These are phyloP conservation scores for Cardiocondyla obscurior DNA, from an alignment of 1,140 invertebrate species.

Conservation along the genomic window DNA sequence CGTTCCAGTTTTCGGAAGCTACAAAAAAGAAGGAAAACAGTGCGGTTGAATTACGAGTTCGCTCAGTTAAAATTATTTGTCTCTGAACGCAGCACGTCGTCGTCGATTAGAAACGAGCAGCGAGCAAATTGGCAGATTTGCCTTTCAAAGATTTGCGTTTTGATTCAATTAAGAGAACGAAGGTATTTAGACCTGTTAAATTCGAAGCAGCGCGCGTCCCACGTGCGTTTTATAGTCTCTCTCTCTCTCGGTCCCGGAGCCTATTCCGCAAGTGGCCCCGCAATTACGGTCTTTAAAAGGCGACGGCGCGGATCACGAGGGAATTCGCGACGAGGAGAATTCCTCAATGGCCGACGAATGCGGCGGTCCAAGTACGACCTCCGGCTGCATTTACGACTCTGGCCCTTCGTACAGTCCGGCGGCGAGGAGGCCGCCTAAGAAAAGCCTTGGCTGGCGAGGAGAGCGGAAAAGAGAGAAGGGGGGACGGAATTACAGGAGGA, in stretches of 20 bases:
- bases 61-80: too few relatives aligned
- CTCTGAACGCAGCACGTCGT: too few relatives aligned
- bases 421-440: conserved; percentile 45
- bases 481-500: conserved; percentile 10
- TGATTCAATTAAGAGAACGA: background rate
- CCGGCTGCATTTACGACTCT: conserved; percentile 51
- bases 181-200: background rate
- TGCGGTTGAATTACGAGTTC: background rate
- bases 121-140: background rate
- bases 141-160: background rate
- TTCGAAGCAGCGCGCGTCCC: background rate
- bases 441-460: conserved; percentile 32
- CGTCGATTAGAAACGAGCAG: too few relatives aligned
- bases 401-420: conserved; percentile 56
- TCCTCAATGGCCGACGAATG: conserved; percentile 44
- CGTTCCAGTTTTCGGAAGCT: background rate
- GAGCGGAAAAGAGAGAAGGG: background rate
- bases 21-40: background rate
- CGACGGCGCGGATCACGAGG: conserved; percentile 6
- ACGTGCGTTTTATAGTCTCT: background rate
- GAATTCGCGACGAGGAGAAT: conserved; percentile 11
- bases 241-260: background rate
- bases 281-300: conserved; percentile 42
- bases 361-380: conserved; percentile 29
- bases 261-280: background rate